These are phyloP conservation scores for Anguilla anguilla DNA, from an alignment of 2,797 vertebrate genomes.

Conservation along the genomic window DNA sequence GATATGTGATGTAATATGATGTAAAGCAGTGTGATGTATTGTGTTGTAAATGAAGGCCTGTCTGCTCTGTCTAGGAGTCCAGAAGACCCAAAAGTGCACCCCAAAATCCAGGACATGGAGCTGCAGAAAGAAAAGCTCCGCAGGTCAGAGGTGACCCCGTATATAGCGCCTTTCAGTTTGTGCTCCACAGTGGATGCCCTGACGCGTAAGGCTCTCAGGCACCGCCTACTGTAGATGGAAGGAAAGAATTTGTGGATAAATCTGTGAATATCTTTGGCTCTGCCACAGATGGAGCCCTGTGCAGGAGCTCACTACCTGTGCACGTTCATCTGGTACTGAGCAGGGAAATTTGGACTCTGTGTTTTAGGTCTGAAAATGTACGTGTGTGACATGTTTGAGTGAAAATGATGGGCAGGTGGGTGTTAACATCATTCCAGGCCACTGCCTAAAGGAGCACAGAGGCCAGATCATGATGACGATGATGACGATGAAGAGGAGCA, in stretches of 20 bases:
- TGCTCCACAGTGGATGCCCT: neutral
- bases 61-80: slow-evolving; percentile 5
- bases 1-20: neutral
- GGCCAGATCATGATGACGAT: slow-evolving; percentile 15
- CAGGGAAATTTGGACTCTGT: neutral
- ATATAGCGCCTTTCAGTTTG: neutral
- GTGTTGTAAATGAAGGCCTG: neutral
- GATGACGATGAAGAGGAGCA: slow-evolving; percentile 16
- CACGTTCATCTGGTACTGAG: neutral
- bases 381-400: neutral
- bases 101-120: slow-evolving; percentile 53
- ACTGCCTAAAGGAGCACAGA: slow-evolving; percentile 33
- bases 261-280: neutral
- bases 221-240: too few relatives aligned
- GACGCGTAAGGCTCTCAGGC: too few relatives aligned
- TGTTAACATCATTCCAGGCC: slow-evolving; percentile 30
- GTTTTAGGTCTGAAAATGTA: neutral
- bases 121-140: slow-evolving; percentile 45
- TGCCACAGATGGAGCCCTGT: too few relatives aligned
- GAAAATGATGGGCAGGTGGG: neutral
- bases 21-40: too few relatives aligned
- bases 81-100: slow-evolving; percentile 16
- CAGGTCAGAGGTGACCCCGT: slow-evolving; percentile 47
- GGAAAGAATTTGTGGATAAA: neutral
- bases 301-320: too few relatives aligned